Evolutionary conservation across 2,888 invertebrate genomes (phyloP), one percentile per base, ranked within the genome.

Genomic region (Petrolisthes manimaculis): DNA sequence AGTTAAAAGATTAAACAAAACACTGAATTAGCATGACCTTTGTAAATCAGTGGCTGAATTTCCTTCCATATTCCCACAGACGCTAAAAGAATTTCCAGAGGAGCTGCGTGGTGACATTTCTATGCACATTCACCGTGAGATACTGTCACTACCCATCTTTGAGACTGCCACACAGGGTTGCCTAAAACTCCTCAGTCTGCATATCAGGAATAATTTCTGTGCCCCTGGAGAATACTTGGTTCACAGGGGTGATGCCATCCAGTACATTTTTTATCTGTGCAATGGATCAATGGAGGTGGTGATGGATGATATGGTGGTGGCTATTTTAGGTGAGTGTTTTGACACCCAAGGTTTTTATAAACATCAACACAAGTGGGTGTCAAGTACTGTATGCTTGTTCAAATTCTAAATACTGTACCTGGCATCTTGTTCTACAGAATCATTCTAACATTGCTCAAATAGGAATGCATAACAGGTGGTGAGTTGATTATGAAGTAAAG

Each of bases 231-330:
- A 98, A 93, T 98, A 96, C 93, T 95, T 98, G 80, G 96, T 98
- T 77, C 98, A 98, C 94, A 97, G 96, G 94, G 98, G 98, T 74
- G 98, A 98, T 92, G 98, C 98, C 6, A 95, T 98, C 55, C 96
- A 96, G 90, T 97, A 97, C 93, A 97, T 98, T 92, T 98, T 98
- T 94, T 98, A 98, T 93, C 95, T 98, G 91, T 98, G 97, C 94
- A 98, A 98, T 93, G 98, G 98, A 6, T 98, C 98, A 55, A 98
- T 98, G 98, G 98, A 98, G 94, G 98, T 98, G 78, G 96, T 98
- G 92, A 98, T 98, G 93, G 96, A 97, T 92, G 96, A 96, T 91
- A 98, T 98, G 97, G 98, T 98, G 84, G 98, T 98, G 37, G 98
- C 98, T 89, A 98, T 99, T 92, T 94, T 98, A 91, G 98, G 98